Evolutionary conservation across 2,113 vertebrate genomes (phyloP).

Genomic region (Tenrec ecaudatus): DNA sequence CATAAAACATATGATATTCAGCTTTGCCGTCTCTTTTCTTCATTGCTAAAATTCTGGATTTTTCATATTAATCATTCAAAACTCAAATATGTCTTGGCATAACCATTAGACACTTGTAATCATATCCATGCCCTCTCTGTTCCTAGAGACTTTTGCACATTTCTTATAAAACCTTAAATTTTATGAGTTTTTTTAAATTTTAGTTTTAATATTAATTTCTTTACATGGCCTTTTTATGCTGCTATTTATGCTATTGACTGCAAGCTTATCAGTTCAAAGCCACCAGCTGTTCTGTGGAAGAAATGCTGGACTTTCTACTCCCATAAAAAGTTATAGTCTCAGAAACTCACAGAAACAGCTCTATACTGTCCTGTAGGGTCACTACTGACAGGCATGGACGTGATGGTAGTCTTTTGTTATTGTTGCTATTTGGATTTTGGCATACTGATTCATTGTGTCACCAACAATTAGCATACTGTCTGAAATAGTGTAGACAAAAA

Average conservation of each 20-base stretch:
- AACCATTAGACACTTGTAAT: background rate
- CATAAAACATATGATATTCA: background rate
- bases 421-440: background rate
- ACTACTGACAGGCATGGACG: no score
- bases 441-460: constrained; percentile 2
- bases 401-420: no score
- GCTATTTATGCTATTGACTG: no score
- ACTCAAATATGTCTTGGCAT: background rate
- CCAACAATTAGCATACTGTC: background rate
- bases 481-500: constrained; percentile 10
- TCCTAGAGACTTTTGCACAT: background rate
- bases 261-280: no score
- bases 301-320: no score
- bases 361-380: no score
- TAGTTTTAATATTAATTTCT: background rate
- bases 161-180: constrained; percentile 7
- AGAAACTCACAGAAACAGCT: no score
- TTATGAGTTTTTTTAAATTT: background rate
- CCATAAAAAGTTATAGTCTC: no score
- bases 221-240: background rate
- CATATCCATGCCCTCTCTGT: background rate
- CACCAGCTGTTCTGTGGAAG: no score
- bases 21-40: background rate
- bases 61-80: background rate
- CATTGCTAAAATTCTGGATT: background rate